A percentile compares a stretch with the other conserved stretches of the same genome.
Conservation (phyloP, 2,888 invertebrate genomes). For the Lysandra coridon region DNA sequence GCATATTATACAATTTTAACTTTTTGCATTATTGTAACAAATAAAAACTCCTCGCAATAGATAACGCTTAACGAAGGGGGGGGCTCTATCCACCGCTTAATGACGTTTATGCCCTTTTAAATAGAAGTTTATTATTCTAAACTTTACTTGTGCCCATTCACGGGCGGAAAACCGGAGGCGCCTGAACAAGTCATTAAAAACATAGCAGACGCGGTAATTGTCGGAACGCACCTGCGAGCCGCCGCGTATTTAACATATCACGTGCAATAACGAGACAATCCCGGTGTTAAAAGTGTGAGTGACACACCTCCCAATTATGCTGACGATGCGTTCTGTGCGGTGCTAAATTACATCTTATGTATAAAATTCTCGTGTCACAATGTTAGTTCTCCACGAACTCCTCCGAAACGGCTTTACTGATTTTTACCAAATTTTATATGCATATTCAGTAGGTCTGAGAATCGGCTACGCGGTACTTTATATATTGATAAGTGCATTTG, state of each 20-base stretch:
- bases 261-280: background rate
- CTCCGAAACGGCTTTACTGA: too few relatives aligned
- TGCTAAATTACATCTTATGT: too few relatives aligned
- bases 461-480: too few relatives aligned
- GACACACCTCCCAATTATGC: background rate
- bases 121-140: conserved; percentile 12
- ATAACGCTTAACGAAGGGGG: background rate
- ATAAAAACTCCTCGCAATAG: background rate
- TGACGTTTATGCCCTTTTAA: background rate
- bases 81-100: background rate
- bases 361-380: too few relatives aligned
- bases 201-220: conserved; percentile 16
- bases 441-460: too few relatives aligned
- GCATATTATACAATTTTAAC: background rate
- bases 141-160: conserved; percentile 3
- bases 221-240: conserved; percentile 1
- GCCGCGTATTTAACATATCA: conserved; percentile 5
- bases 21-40: background rate
- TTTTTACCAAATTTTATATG: too few relatives aligned
- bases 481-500: too few relatives aligned
- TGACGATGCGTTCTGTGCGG: background rate
- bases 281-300: background rate
- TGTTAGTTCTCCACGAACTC: too few relatives aligned
- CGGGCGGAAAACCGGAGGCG: background rate
- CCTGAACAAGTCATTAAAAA: conserved; percentile 2